Percentiles rank a stretch among this genome's conserved stretches.
Conservation (phyloP, 2,888 invertebrate genomes). For the Polydrusus cervinus region DNA sequence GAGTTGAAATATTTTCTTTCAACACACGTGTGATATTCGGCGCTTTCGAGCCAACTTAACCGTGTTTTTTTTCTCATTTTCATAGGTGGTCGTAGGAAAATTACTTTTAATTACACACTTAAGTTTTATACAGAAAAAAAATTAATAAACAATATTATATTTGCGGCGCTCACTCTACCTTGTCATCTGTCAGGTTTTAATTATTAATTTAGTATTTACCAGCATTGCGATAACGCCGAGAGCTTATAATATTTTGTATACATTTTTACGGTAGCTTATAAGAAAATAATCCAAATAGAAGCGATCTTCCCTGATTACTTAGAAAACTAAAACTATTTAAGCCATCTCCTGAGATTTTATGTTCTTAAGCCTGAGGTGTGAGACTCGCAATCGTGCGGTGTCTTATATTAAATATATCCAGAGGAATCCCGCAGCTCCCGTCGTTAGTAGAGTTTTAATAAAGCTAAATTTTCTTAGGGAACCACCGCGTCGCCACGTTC, state of each 20-base stretch:
- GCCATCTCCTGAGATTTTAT: conserved; percentile 46
- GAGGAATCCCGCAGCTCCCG: conserved; percentile 59
- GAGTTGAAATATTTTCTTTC: too few relatives aligned
- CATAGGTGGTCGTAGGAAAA: too few relatives aligned
- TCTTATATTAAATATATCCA: conserved; percentile 53
- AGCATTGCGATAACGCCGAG: too few relatives aligned
- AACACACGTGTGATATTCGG: too few relatives aligned
- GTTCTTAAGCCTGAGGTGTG: conserved; percentile 48
- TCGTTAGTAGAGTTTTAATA: conserved; percentile 61
- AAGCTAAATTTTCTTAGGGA: conserved; percentile 61
- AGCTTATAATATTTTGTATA: background rate
- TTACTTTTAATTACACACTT: too few relatives aligned
- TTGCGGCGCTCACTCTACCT: too few relatives aligned
- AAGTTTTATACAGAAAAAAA: too few relatives aligned
- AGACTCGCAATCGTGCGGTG: conserved; percentile 50
- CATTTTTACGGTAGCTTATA: conserved; percentile 1
- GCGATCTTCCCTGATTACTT: conserved; percentile 36
- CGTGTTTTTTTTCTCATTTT: too few relatives aligned
- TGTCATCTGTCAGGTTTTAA: too few relatives aligned
- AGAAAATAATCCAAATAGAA: conserved; percentile 39
- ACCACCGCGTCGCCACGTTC: conserved; percentile 54
- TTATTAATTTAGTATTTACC: background rate
- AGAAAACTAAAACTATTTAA: conserved; percentile 43
- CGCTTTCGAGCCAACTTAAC: too few relatives aligned
- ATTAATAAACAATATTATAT: too few relatives aligned